These are phyloP conservation scores for Eueides isabella DNA, from an alignment of 1,140 invertebrate species.

Conservation along the genomic window DNA sequence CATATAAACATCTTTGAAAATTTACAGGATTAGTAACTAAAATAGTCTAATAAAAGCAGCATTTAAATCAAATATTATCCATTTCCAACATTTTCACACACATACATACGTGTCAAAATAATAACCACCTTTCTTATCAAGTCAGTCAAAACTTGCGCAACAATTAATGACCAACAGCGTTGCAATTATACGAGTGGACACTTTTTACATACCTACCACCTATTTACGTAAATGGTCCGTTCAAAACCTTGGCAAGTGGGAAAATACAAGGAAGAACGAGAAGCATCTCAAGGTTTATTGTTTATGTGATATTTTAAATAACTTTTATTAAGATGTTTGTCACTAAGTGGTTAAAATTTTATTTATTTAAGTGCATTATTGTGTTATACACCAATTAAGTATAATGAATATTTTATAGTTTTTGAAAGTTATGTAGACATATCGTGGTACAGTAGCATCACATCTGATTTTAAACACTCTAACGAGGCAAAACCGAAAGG, in stretches of 20 bases:
- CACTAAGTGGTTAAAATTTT: neutral
- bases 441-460: neutral
- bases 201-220: neutral
- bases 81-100: neutral
- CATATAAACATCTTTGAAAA: too few relatives aligned
- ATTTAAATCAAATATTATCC: too few relatives aligned
- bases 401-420: neutral
- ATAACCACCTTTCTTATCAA: neutral
- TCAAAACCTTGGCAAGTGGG: slow-evolving; percentile 1
- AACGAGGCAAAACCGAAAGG: too few relatives aligned
- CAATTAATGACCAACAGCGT: neutral
- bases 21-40: too few relatives aligned
- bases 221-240: neutral
- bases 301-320: neutral
- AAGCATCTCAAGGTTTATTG: slow-evolving; percentile 5
- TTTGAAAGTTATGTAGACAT: neutral
- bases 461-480: too few relatives aligned
- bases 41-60: too few relatives aligned
- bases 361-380: neutral
- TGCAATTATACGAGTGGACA: neutral
- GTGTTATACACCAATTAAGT: neutral
- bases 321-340: neutral
- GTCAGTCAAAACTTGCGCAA: neutral
- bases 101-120: neutral
- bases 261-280: slow-evolving; percentile 11